Evolutionary conservation across 1,140 invertebrate genomes (phyloP).

Genomic region (Ridgeia piscesae): DNA sequence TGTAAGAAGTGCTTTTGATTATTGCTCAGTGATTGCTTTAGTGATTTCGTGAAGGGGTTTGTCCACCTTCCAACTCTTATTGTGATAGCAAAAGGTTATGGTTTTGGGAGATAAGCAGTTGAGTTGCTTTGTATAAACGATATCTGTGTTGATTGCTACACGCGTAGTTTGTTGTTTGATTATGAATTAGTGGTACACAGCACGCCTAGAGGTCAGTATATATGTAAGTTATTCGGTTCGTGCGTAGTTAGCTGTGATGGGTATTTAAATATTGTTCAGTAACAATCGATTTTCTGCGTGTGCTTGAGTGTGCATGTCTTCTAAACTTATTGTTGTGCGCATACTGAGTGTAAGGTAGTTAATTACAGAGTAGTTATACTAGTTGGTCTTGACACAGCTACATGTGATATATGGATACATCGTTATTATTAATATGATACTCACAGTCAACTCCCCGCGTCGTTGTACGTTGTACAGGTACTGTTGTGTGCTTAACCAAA

Average conservation of each 20-base stretch:
- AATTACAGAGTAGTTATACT: background rate
- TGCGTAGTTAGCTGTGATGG: background rate
- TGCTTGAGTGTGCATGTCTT: background rate
- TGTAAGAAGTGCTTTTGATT: background rate
- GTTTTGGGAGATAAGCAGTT: background rate
- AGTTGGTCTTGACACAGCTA: background rate
- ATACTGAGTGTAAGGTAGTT: background rate
- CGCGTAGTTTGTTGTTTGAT: background rate
- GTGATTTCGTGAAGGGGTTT: background rate
- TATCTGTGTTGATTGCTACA: background rate
- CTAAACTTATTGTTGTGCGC: background rate
- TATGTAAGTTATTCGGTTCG: background rate
- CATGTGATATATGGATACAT: constrained; percentile 6
- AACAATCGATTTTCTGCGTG: background rate
- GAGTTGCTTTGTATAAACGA: background rate
- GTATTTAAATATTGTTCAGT: background rate
- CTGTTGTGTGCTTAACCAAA: background rate
- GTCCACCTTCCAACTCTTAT: background rate
- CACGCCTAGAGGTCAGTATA: background rate
- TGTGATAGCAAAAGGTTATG: background rate
- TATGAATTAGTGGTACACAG: background rate
- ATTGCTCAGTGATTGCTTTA: background rate
- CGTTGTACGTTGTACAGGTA: background rate
- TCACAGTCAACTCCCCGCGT: background rate
- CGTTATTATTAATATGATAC: constrained; percentile 6